phyloP scores from a whole-genome alignment of 2,113 vertebrate species.

The Xyrauchen texanus region DNA sequence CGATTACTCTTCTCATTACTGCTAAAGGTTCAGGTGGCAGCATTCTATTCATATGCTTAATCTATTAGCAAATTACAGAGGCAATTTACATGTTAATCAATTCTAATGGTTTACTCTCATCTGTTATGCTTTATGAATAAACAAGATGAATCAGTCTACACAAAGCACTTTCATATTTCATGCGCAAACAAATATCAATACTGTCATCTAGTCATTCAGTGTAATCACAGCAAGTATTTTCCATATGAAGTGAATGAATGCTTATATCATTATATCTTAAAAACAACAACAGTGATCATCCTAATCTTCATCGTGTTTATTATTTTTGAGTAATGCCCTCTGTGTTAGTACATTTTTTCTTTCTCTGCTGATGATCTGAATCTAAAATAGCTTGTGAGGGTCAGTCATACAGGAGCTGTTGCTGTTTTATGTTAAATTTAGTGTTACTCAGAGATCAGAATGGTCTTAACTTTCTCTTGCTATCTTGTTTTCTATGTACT shows the following conservation, averaged over 20 bases:
- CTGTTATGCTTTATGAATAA: constrained; percentile 53
- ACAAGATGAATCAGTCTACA: constrained; percentile 47
- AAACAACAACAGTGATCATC: constrained; percentile 27
- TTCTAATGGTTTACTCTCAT: constrained; percentile 52
- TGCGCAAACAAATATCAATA: constrained; percentile 32
- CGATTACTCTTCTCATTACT: constrained; percentile 50
- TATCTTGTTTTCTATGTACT: background rate
- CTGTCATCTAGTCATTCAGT: constrained; percentile 45
- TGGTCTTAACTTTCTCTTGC: background rate
- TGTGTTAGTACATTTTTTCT: constrained; percentile 1
- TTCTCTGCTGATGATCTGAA: background rate
- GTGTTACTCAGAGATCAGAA: background rate
- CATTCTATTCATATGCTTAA: constrained; percentile 51
- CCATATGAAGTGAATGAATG: background rate
- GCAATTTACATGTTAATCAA: constrained; percentile 59
- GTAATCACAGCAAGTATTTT: constrained; percentile 33
- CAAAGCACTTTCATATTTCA: constrained; percentile 30
- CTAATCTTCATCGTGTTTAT: constrained; percentile 17
- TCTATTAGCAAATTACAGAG: constrained; percentile 57
- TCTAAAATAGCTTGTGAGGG: constrained; percentile 10
- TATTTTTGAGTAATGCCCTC: constrained; percentile 26
- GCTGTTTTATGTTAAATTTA: too few species aligned
- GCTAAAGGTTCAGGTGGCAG: constrained; percentile 53
- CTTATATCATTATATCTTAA: constrained; percentile 26
- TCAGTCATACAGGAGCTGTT: background rate